Conservation (phyloP, 2,797 vertebrate species). For the Danio aesculapii region DNA sequence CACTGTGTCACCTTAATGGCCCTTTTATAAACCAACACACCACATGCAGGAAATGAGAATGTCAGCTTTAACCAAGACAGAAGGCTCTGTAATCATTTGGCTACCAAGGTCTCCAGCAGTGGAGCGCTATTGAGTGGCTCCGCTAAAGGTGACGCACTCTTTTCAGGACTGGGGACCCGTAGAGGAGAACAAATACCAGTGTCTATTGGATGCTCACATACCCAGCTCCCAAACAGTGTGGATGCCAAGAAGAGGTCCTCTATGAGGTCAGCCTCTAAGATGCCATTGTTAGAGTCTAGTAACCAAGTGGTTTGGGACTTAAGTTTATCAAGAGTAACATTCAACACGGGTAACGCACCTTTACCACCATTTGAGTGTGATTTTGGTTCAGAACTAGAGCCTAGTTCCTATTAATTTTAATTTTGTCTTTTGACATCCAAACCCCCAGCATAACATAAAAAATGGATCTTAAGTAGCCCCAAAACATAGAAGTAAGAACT, state of each 20-base stretch:
- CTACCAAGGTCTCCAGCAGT: constrained; percentile 48
- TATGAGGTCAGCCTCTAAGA: constrained; percentile 43
- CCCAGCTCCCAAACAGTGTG: constrained; percentile 44
- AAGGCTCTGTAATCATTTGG: constrained; percentile 53
- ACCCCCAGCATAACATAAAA: too few relatives aligned
- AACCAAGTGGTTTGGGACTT: constrained; percentile 5
- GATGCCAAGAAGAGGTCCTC: constrained; percentile 51
- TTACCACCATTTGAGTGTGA: too few relatives aligned
- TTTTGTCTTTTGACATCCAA: too few relatives aligned
- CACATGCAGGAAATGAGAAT: constrained; percentile 61
- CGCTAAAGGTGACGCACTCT: constrained; percentile 51
- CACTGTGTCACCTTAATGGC: constrained; percentile 52
- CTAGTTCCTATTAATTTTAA: too few relatives aligned
- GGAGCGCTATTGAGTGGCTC: constrained; percentile 50
- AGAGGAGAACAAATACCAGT: constrained; percentile 52
- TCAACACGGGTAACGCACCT: constrained; percentile 47
- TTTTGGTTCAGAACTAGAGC: too few relatives aligned
- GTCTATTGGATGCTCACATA: background rate
- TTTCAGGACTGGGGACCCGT: constrained; percentile 22
- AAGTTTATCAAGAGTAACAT: background rate
- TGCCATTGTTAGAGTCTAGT: constrained; percentile 28
- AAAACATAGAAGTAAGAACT: too few relatives aligned
- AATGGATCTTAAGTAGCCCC: too few relatives aligned
- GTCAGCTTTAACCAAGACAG: constrained; percentile 58
- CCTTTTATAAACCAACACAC: constrained; percentile 50